phyloP scores from a whole-genome alignment of 2,113 vertebrate species.

The Dendrocopos noguchii region DNA sequence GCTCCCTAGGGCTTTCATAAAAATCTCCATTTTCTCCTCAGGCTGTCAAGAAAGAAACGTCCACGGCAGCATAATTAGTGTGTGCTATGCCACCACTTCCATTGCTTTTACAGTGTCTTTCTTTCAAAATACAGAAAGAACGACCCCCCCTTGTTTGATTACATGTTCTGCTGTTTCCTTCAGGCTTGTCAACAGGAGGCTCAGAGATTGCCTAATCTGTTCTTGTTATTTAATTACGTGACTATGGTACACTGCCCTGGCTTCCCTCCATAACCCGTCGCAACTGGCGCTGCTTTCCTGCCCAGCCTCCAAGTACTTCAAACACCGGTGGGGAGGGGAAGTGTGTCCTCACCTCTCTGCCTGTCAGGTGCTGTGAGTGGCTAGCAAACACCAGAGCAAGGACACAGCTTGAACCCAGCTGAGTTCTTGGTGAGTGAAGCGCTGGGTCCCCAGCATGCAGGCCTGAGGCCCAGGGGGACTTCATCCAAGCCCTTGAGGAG shows the following conservation, averaged over 20 bases:
- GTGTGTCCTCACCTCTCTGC: not conserved
- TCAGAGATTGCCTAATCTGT: conserved; percentile 50
- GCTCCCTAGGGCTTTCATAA: not conserved
- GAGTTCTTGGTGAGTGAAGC: rapidly evolving
- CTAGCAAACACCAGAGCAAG: not conserved
- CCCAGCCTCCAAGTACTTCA: not conserved
- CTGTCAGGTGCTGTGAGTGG: rapidly evolving
- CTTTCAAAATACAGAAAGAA: conserved; percentile 7
- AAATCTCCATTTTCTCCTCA: not conserved
- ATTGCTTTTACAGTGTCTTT: not conserved
- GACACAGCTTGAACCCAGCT: not conserved
- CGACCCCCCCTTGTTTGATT: not conserved
- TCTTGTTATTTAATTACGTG: conserved; percentile 44
- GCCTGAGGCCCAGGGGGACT: not conserved
- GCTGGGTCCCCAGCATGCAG: not conserved
- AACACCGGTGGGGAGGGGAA: not conserved
- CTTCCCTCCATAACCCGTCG: not conserved
- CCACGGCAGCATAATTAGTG: not conserved
- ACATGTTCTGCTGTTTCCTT: conserved; percentile 50
- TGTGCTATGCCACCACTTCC: not conserved
- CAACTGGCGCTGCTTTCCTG: not conserved
- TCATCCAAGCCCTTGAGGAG: not conserved
- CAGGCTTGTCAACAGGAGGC: conserved; percentile 31
- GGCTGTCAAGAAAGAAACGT: not conserved
- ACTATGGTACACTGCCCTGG: not conserved